These are phyloP conservation scores for Theodoxus fluviatilis DNA, from an alignment of 2,888 invertebrate species.

Conservation along the genomic window DNA sequence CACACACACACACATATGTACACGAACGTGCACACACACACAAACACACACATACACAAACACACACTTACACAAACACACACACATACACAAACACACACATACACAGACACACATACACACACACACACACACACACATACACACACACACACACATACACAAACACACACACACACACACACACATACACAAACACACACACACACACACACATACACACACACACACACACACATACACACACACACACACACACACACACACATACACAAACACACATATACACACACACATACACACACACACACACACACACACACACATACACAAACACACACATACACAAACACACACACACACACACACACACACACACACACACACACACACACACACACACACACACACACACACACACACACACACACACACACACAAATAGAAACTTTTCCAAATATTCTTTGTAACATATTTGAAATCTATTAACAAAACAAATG, in stretches of 20 bases:
- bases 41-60: too few relatives aligned
- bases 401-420: neutral
- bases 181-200: neutral
- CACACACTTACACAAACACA: too few relatives aligned
- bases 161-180: neutral
- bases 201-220: neutral
- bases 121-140: too few relatives aligned
- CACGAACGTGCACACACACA: too few relatives aligned
- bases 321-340: neutral
- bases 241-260: neutral
- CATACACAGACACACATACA: too few relatives aligned
- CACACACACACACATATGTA: too few relatives aligned
- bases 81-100: too few relatives aligned
- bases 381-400: neutral
- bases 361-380: constrained; percentile 7
- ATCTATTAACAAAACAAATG: too few relatives aligned
- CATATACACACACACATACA: constrained; percentile 13
- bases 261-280: constrained; percentile 21
- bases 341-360: too few relatives aligned
- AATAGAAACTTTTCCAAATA: neutral
- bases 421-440: neutral
- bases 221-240: neutral
- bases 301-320: constrained; percentile 7
- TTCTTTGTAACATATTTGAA: too few relatives aligned
- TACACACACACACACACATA: too few relatives aligned